Conservation (phyloP, 2,113 vertebrate genomes). For the Neogobius melanostomus region DNA sequence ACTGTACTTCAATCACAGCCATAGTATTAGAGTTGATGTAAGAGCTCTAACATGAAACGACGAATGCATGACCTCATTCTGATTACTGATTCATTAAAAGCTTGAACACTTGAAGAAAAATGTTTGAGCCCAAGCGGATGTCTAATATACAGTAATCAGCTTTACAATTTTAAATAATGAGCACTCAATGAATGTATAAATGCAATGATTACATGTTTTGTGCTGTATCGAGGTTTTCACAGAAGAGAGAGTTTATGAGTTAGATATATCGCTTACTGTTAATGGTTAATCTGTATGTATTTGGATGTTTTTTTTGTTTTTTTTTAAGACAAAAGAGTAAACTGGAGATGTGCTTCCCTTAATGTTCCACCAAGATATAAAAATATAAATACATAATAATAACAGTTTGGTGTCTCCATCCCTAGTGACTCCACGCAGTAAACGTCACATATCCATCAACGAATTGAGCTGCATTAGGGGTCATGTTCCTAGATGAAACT, state of each 20-base stretch:
- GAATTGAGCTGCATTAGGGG: too few species aligned
- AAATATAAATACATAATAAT: too few species aligned
- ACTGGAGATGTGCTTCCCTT: too few species aligned
- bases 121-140: neutral
- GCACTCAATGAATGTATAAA: neutral
- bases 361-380: too few species aligned
- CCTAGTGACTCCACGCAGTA: too few species aligned
- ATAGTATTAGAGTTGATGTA: neutral
- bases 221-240: neutral
- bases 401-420: too few species aligned
- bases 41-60: neutral
- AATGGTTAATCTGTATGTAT: too few species aligned
- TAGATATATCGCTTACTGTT: too few species aligned
- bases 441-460: too few species aligned
- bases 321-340: too few species aligned
- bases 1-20: conserved; percentile 4
- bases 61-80: neutral
- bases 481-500: too few species aligned
- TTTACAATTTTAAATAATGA: neutral
- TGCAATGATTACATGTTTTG: neutral
- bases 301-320: too few species aligned
- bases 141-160: neutral
- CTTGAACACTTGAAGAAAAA: conserved; percentile 8
- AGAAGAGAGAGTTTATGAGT: neutral
- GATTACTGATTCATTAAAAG: conserved; percentile 11